phyloP scores from a whole-genome alignment of 1,140 invertebrate genomes.

The Philotrypesis tridentata region DNA sequence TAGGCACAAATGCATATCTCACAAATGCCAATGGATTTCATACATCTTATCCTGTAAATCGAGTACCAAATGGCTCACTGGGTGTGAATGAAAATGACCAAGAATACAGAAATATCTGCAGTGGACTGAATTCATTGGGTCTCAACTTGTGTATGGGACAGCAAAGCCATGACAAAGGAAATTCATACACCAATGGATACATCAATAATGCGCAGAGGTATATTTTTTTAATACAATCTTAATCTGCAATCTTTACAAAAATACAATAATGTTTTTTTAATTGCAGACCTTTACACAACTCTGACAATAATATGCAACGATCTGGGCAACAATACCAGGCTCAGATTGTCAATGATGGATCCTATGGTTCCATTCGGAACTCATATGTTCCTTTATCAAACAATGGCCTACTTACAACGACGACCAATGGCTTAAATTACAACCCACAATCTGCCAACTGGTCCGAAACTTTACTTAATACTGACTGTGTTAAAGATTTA shows the following conservation, averaged over 20 bases:
- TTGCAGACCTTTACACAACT: slow-evolving; percentile 23
- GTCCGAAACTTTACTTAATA: slow-evolving; percentile 58
- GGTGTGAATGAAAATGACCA: slow-evolving; percentile 56
- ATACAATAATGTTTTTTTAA: not conserved
- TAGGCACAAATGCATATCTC: slow-evolving; percentile 40
- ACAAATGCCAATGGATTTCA: slow-evolving; percentile 44
- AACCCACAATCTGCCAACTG: slow-evolving; percentile 60
- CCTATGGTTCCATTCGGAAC: slow-evolving; percentile 17
- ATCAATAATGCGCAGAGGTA: slow-evolving; percentile 49
- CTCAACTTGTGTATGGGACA: slow-evolving; percentile 54
- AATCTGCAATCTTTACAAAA: not conserved
- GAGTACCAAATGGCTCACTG: slow-evolving; percentile 54
- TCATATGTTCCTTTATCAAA: slow-evolving; percentile 43
- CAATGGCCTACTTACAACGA: slow-evolving; percentile 44
- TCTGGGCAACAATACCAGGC: slow-evolving; percentile 30
- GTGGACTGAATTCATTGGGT: slow-evolving; percentile 57
- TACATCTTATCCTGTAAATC: slow-evolving; percentile 49
- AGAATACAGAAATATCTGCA: slow-evolving; percentile 59
- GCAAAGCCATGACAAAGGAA: slow-evolving; percentile 51
- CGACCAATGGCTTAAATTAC: slow-evolving; percentile 64
- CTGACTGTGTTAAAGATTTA: slow-evolving; percentile 61
- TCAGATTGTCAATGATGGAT: slow-evolving; percentile 34
- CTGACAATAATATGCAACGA: slow-evolving; percentile 40
- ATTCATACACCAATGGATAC: slow-evolving; percentile 56
- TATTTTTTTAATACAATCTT: slow-evolving; percentile 28